Base-by-base conservation (phyloP, 1,140 invertebrate species). In the Hyles euphorbiae region DNA sequence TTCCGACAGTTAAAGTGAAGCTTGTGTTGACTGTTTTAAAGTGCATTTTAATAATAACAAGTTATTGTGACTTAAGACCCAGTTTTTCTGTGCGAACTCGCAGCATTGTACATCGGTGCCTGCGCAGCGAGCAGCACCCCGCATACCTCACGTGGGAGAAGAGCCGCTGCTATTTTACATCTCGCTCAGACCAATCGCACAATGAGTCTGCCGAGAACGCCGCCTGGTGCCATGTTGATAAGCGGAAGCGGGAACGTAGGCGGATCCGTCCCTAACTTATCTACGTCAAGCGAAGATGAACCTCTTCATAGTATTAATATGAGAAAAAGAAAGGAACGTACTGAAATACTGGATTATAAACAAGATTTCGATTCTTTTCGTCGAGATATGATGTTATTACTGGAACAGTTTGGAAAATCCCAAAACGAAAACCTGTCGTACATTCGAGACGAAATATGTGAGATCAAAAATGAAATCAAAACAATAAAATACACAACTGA, bases 381-480 rank as follows among this genome's bases (percentile, higher is more conserved):
- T 36, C n/a, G 9, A 32, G 58, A 60, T 12, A 60, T 60, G 9
- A 60, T 60, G 58, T 43, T 50, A 2, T 60, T 10, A 8, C 40
- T 60, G 9, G 36, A 60, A 11, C 34, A 46, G 36, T 55, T 54
- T 55, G 52, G 52, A 5, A 51, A 45, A 54, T 49, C 58, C 22
- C 58, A 60, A 50, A 60, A 40, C 11, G 34, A 60, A 61, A 33
- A 58, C 10, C 8, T 60, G 48, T 45, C 33, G 4, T n/a, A 10
- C 10, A 56, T 69, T 9, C 43, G 43, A 8, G 60, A 56, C 0
- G 63, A 69, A 65, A 58, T 69, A 43, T 47, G 4, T n/a, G 50
- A 50, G 51, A 55, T 68, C 9, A 68, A 68, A 53, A 46, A 46
- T 9, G 58, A 59, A 56, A 58, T 64, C 22, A 68, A 62, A 45